A percentile compares a stretch with the other conserved stretches of the same genome.
Evolutionary conservation across 2,888 invertebrate genomes (phyloP).

Genomic region (Spodoptera littoralis): DNA sequence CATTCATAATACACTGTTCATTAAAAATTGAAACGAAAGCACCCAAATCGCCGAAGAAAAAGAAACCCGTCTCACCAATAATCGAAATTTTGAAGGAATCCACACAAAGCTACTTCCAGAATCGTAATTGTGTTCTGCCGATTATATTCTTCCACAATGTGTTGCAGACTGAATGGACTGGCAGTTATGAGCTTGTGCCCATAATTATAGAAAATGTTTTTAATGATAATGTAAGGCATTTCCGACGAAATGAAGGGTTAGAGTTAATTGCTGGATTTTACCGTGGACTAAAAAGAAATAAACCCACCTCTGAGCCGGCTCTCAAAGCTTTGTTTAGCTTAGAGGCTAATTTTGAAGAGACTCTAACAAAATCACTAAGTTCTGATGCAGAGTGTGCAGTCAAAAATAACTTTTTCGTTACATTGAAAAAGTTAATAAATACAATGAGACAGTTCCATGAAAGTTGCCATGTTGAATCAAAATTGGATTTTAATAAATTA

Average conservation of each 20-base stretch:
- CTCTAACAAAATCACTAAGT: constrained; percentile 77
- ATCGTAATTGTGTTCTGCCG: constrained; percentile 90
- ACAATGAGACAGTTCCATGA: constrained; percentile 84
- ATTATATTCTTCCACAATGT: constrained; percentile 91
- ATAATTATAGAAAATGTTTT: constrained; percentile 90
- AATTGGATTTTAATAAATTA: constrained; percentile 72
- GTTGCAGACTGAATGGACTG: constrained; percentile 90
- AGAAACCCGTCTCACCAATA: constrained; percentile 73
- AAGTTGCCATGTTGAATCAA: constrained; percentile 72
- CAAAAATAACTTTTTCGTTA: constrained; percentile 88
- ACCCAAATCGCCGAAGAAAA: constrained; percentile 72
- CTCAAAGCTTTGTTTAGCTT: constrained; percentile 74
- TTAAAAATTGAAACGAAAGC: constrained; percentile 80
- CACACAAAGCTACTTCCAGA: constrained; percentile 89
- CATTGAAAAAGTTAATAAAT: constrained; percentile 87
- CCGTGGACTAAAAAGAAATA: constrained; percentile 87
- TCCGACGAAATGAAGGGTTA: constrained; percentile 91
- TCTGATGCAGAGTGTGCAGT: constrained; percentile 76
- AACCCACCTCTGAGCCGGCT: constrained; percentile 72
- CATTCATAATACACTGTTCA: constrained; percentile 90
- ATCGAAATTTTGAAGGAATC: constrained; percentile 86
- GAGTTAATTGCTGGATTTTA: constrained; percentile 91
- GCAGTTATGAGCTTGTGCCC: constrained; percentile 89
- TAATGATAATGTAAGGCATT: constrained; percentile 89
- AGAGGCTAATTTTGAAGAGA: constrained; percentile 83